Evolutionary conservation across 1,140 invertebrate genomes (phyloP), one percentile per base, ranked within the genome.

Genomic region (Drosophila setifemur): DNA sequence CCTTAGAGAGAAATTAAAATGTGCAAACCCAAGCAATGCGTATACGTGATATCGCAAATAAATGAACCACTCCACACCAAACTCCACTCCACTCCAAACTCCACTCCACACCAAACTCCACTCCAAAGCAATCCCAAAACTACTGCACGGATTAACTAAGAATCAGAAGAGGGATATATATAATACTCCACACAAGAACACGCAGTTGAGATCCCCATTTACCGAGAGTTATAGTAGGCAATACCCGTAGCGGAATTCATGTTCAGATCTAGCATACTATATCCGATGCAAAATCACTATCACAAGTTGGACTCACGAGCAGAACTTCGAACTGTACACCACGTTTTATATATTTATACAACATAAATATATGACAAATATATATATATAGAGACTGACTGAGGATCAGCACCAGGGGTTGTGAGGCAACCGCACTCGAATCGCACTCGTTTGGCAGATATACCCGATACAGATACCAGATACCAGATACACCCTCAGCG

Each of bases 321-420:
- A 19, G 18, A 45, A n/a, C n/a, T n/a, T 16, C 14, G 33, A 55
- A 31, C 29, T 42, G 19, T 14, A 31, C 18, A 23, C 12, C 45
- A 58, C 40, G 49, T 49, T 58, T 49, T 39, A 49, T 39, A 57
- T 57, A 37, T 47, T 31, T 48, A 48, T 33, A 43, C 4, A 12
- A 19, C 9, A 16, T n/a, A 49, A 35, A 21, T 49, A 35, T 8
- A 37, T 16, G 33, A 16, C n/a, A n/a, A n/a, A n/a, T n/a, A n/a
- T n/a, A n/a, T 49, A 49, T 53, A 44, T 43, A 53, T 42, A 28
- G 31, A 23, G 37, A 40, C 45, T 63, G 49, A 63, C 52, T 63
- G 40, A 35, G 50, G 29, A 40, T 54, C 40, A 53, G 35, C 16
- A 28, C 18, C 31, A 33, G 21, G 42, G 52, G 37, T 37, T 43